Evolutionary conservation across 2,888 invertebrate species (phyloP).

Genomic region (Nasonovia ribisnigri): DNA sequence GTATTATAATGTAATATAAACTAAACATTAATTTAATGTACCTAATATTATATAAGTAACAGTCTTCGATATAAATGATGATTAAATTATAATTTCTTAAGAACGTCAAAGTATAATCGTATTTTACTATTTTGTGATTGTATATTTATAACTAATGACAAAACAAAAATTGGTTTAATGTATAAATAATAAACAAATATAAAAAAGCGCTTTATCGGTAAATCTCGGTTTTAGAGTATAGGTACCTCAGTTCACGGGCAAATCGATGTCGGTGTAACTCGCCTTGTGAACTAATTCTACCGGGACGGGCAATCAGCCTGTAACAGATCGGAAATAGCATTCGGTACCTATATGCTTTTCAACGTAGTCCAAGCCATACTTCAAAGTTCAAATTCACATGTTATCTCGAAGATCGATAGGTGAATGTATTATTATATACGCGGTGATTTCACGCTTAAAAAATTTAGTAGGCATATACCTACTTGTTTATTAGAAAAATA

Average conservation of each 20-base stretch:
- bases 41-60: too few relatives aligned
- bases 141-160: not conserved
- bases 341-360: not conserved
- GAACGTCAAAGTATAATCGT: not conserved
- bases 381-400: not conserved
- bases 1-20: too few relatives aligned
- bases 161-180: not conserved
- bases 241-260: not conserved
- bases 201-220: too few relatives aligned
- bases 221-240: not conserved
- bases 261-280: not conserved
- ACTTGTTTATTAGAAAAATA: not conserved
- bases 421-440: not conserved
- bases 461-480: too few relatives aligned
- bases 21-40: too few relatives aligned
- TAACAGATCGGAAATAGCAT: not conserved
- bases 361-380: not conserved
- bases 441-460: not conserved
- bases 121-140: not conserved
- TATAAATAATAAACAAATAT: too few relatives aligned
- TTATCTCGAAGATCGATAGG: too few relatives aligned
- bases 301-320: not conserved
- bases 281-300: too few relatives aligned
- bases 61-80: not conserved
- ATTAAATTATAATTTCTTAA: not conserved